A percentile compares a stretch with the other conserved stretches of the same genome.
Conservation (phyloP, 35 echinoderm and acorn worm genomes). For the Chiridota heheva region DNA sequence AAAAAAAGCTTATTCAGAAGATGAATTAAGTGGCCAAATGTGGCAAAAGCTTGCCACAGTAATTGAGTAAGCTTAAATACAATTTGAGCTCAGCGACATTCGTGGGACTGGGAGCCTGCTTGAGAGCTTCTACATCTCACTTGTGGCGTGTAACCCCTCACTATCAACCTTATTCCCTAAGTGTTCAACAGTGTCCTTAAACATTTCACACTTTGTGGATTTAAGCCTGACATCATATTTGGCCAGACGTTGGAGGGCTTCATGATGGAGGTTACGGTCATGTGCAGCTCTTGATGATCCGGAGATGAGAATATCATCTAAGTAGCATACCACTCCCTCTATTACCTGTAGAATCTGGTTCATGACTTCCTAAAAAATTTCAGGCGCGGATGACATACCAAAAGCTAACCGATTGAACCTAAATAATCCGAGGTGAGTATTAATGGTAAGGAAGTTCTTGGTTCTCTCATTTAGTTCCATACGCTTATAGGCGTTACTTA, state of each 20-base stretch:
- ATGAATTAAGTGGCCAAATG: slow-evolving; percentile 24
- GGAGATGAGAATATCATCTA: slow-evolving; percentile 13
- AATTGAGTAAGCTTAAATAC: slow-evolving; percentile 59
- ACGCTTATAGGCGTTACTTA: slow-evolving; percentile 50
- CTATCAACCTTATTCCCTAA: slow-evolving; percentile 47
- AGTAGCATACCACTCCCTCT: slow-evolving; percentile 21
- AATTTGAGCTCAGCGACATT: slow-evolving; percentile 51
- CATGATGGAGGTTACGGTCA: slow-evolving; percentile 11
- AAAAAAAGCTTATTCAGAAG: background rate
- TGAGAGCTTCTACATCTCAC: slow-evolving; percentile 37
- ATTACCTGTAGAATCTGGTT: slow-evolving; percentile 19
- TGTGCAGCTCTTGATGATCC: slow-evolving; percentile 22
- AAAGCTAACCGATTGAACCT: slow-evolving; percentile 44
- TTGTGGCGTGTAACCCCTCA: slow-evolving; percentile 48
- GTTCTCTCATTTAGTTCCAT: slow-evolving; percentile 39
- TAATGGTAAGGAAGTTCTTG: slow-evolving; percentile 40
- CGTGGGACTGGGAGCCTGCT: slow-evolving; percentile 38
- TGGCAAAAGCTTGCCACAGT: slow-evolving; percentile 48
- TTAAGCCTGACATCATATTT: slow-evolving; percentile 34
- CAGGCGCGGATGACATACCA: slow-evolving; percentile 46
- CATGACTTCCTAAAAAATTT: slow-evolving; percentile 45
- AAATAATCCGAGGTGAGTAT: slow-evolving; percentile 27
- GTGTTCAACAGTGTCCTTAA: slow-evolving; percentile 39
- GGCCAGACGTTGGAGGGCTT: slow-evolving; percentile 15
- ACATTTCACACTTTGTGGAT: slow-evolving; percentile 53